Evolutionary conservation across 2,888 invertebrate species (phyloP), one percentile per base, ranked within the genome.

Genomic region (Heteromyza rotundicornis): DNA sequence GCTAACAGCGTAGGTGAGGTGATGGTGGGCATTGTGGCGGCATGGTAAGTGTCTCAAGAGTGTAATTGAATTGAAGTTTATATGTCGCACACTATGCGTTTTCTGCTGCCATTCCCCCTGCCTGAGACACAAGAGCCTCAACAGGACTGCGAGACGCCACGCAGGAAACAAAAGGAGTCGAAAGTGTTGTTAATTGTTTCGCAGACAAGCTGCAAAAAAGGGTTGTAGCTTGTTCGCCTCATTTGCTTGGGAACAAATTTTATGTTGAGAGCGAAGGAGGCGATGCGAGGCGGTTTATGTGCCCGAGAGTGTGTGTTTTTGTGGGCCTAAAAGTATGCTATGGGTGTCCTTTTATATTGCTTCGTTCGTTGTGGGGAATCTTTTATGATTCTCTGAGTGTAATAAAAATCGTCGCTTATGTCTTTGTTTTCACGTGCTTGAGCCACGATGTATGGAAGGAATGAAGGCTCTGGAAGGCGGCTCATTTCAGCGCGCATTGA

Each of bases 401-500:
- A 27, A 27, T 27, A 27, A 27, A 27, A 27, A 27, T 27, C 27
- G 27, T 27, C 27, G 27, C 27, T 27, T 27, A 27, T 27, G 27
- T 5, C 27, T 27, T 27, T 27, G 27, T 27, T 27, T 27, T 27
- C 27, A 7, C 27, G 27, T 40, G 40, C 40, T 40, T 40, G 40
- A 10, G n/a, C 10, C 27, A 27, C 10, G 27, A 27, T 27, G 27
- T n/a, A 7, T n/a, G n/a, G n/a, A n/a, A n/a, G n/a, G n/a, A n/a
- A n/a, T n/a, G n/a, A n/a, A n/a, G n/a, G n/a, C n/a, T n/a, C n/a
- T 10, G 16, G 12, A 7, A 2, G 16, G 2, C 3, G 40, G 10
- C 47, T 40, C 35, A 23, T 60, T 61, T 64, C 59, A 44, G 60
- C 51, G 44, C 47, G 19, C 64, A 62, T 62, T 62, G 65, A 65